These are phyloP conservation scores for Stramonita haemastoma DNA, from an alignment of 2,888 invertebrate species.

Conservation along the genomic window DNA sequence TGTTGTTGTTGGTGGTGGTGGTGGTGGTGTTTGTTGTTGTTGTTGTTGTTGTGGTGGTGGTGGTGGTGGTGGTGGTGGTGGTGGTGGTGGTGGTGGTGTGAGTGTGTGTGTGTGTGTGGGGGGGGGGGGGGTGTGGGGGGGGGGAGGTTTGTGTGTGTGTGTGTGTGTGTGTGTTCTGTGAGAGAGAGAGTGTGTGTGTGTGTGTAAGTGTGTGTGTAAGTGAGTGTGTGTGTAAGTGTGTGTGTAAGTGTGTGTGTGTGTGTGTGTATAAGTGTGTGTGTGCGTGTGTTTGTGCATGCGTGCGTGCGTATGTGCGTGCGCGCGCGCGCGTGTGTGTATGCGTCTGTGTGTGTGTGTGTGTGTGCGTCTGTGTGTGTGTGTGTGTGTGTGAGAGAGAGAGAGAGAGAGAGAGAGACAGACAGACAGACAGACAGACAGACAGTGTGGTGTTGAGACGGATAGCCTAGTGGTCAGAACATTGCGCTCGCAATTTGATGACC, in stretches of 20 bases:
- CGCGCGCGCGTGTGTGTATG: conserved; percentile 6
- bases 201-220: conserved; percentile 9
- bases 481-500: too few relatives aligned
- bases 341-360: not conserved
- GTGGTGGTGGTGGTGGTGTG: not conserved
- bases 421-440: not conserved
- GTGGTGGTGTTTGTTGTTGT: not conserved
- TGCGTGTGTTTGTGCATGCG: not conserved
- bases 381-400: not conserved
- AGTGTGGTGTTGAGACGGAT: too few relatives aligned
- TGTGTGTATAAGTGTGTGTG: too few relatives aligned
- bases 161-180: not conserved
- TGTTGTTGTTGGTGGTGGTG: too few relatives aligned
- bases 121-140: not conserved
- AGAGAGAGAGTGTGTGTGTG: not conserved
- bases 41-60: too few relatives aligned
- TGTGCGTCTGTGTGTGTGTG: not conserved
- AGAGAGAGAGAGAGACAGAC: too few relatives aligned
- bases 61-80: too few relatives aligned
- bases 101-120: not conserved
- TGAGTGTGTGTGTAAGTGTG: too few relatives aligned
- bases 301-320: not conserved
- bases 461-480: too few relatives aligned
- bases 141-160: conserved; percentile 9
- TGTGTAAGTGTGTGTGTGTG: too few relatives aligned